phyloP scores from a whole-genome alignment of 2,113 vertebrate genomes.

The Gopherus evgoodei region DNA sequence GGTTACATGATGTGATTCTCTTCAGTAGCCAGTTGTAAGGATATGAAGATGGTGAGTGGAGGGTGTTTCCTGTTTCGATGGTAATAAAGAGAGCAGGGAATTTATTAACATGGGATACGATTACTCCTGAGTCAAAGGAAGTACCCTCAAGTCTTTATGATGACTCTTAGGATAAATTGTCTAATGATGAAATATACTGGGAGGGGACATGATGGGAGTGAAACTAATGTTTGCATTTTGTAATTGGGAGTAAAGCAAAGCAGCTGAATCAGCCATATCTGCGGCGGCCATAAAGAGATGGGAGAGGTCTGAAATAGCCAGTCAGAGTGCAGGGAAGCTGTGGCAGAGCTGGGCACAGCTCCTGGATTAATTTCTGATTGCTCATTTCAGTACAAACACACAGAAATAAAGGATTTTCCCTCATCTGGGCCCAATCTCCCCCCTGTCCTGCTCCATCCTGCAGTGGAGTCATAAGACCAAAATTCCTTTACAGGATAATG shows the following conservation, averaged over 20 bases:
- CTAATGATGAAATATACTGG: background rate
- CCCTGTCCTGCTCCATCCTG: background rate
- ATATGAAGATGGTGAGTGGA: background rate
- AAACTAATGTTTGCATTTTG: background rate
- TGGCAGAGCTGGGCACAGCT: fast-evolving
- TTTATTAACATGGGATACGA: background rate
- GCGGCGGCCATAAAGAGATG: too few relatives aligned
- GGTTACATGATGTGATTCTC: background rate
- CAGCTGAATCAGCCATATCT: background rate
- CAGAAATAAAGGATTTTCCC: background rate
- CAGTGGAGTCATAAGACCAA: background rate
- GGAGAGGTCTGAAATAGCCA: background rate
- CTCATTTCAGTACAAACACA: background rate
- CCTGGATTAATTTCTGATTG: fast-evolving
- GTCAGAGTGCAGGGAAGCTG: background rate
- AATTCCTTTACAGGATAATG: background rate
- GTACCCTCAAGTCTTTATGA: background rate
- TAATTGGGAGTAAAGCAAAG: constrained; percentile 3
- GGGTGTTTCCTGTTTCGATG: background rate
- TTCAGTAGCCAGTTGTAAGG: background rate
- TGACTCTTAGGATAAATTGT: background rate
- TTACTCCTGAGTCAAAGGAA: background rate
- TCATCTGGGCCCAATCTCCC: background rate
- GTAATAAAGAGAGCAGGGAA: background rate
- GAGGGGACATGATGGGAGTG: background rate